Percentiles rank a stretch among this genome's conserved stretches.
Evolutionary conservation across 2,797 vertebrate species (phyloP).

Genomic region (Sparidentex hasta): DNA sequence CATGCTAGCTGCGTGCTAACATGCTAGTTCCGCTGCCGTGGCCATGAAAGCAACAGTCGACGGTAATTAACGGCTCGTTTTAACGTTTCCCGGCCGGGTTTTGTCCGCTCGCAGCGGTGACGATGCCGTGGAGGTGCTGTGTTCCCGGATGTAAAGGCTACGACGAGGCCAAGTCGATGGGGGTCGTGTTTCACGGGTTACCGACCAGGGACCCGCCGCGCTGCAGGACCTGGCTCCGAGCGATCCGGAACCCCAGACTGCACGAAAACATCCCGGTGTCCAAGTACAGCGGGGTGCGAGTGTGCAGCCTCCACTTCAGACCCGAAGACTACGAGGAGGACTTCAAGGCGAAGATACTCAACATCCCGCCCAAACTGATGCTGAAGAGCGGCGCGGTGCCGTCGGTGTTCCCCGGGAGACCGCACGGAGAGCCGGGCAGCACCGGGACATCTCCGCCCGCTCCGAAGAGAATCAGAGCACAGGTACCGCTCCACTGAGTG

Average conservation of each 20-base stretch:
- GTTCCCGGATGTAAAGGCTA: conserved; percentile 42
- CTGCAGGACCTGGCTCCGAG: conserved; percentile 17
- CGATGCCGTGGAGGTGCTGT: conserved; percentile 46
- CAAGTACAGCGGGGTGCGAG: conserved; percentile 23
- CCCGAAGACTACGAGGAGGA: conserved; percentile 45
- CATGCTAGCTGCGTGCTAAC: background rate
- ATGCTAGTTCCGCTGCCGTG: background rate
- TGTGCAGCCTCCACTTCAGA: conserved; percentile 44
- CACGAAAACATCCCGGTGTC: conserved; percentile 12
- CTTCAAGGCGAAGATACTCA: conserved; percentile 13
- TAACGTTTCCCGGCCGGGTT: background rate
- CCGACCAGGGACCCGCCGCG: conserved; percentile 45
- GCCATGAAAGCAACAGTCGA: no score
- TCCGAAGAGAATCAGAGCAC: background rate
- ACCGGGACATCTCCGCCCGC: fast-evolving
- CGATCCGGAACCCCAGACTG: conserved; percentile 12
- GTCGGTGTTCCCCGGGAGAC: conserved; percentile 42
- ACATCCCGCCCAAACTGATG: conserved; percentile 2
- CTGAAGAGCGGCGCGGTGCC: conserved; percentile 35
- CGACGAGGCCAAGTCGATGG: conserved; percentile 29
- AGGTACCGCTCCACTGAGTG: background rate
- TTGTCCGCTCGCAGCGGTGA: background rate
- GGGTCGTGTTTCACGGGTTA: conserved; percentile 36
- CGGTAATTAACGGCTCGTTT: no score
- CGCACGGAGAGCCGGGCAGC: background rate